Base-by-base conservation (phyloP, 37 sponge, comb jelly and placozoan genomes). In the Halisarca cf. caerulea region DNA sequence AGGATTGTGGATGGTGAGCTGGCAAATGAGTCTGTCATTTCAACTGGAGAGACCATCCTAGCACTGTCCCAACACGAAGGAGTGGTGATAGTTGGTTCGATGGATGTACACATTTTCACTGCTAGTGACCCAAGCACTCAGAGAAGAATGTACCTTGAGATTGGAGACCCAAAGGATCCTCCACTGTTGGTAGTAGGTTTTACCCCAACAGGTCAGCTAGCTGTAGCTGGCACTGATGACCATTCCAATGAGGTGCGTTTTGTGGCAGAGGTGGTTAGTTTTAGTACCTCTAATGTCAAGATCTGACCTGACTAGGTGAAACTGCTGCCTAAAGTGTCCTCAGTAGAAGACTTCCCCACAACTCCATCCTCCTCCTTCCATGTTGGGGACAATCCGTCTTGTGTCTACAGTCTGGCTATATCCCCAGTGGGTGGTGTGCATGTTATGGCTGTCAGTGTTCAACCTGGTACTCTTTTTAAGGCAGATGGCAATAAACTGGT, bases 381-480 rank as follows among this genome's bases (percentile, higher is more conserved):
- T 62, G 64, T 62, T 8, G 25, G 78, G 25, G 35, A 8, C 27
- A 25, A 51, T 4, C 37, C 39, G 1, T 70, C 35, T 9, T 58
- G 75, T 51, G 37, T 78, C n/a, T 71, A 41, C 68, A 89, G 89
- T n/a, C 20, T 89, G 58, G 39, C 58, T 28, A 80, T 93, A 59
- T 90, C 88, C 5, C 89, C 84, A 2, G 27, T 27, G 32, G 61
- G 62, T 5, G 79, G 85, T 35, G 28, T 40, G 14, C 89, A 83
- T 21, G 68, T 87, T 81, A 20, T 93, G 54, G 94, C 94, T 0
- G 88, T 87, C 3, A 86, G 81, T 14, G 55, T 93, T 1, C 94
- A 93, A 60, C 94, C 94, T 17, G 94, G 94, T 2, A 47, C 78
- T 59, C 83, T 88, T 47, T 85, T 93, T 39, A 33, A 55, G 18